phyloP scores from a whole-genome alignment of 2,113 vertebrate species.

The Grus americana region DNA sequence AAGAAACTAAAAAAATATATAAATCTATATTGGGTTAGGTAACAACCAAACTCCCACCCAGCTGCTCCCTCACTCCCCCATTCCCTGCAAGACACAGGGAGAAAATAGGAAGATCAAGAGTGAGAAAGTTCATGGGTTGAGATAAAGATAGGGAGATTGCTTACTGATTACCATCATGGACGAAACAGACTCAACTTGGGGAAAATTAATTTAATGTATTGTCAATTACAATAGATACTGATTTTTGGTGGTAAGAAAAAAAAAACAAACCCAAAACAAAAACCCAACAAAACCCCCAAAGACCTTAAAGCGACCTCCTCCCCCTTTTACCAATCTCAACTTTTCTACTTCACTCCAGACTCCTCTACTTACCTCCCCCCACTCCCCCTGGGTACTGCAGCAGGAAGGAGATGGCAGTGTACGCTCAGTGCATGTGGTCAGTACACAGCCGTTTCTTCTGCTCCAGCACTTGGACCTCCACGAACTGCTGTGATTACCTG shows the following conservation, averaged over 20 bases:
- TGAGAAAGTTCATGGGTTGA: background rate
- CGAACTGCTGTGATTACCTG: background rate
- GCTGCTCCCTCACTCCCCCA: fast-evolving
- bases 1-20: background rate
- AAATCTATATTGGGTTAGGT: background rate
- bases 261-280: background rate
- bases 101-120: background rate
- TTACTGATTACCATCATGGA: background rate
- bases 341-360: background rate
- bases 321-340: background rate
- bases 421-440: fast-evolving
- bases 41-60: background rate
- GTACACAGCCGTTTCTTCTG: background rate
- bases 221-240: background rate
- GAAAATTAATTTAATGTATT: background rate
- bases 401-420: no score
- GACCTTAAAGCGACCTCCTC: background rate
- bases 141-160: background rate
- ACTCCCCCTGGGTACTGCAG: background rate
- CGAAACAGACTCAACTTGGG: background rate
- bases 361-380: background rate
- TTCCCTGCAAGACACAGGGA: background rate
- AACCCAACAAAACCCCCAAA: no score
- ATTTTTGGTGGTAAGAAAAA: background rate
- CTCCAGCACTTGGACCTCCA: background rate